Conservation (phyloP, 2,888 invertebrate species). For the Nebria brevicollis region DNA sequence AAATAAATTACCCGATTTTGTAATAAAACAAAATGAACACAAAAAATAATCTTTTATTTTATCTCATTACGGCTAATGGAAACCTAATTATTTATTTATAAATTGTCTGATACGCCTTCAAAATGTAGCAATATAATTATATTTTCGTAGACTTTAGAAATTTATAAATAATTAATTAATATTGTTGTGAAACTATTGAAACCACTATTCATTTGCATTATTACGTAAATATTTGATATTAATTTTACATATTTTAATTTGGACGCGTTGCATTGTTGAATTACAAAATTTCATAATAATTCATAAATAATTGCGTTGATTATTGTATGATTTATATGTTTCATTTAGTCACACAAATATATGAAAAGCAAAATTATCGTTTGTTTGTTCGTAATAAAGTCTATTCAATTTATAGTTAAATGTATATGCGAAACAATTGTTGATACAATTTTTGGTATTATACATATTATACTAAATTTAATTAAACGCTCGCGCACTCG, state of each 20-base stretch:
- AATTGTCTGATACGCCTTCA: background rate
- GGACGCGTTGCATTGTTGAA: background rate
- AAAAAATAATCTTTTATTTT: background rate
- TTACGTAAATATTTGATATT: background rate
- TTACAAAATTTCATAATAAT: background rate
- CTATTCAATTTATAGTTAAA: background rate
- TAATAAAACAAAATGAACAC: background rate
- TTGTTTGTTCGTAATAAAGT: background rate
- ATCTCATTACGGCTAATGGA: background rate
- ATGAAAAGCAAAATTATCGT: background rate
- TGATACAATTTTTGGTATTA: background rate
- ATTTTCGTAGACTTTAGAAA: background rate
- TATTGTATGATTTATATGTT: constrained; percentile 1
- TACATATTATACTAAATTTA: background rate
- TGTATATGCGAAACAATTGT: background rate
- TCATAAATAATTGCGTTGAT: background rate
- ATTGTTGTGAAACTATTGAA: background rate
- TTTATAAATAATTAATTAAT: background rate
- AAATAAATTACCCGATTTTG: background rate
- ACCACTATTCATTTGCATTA: background rate
- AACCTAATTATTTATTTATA: background rate
- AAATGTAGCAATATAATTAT: background rate
- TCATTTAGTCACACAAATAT: background rate
- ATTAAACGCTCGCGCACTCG: background rate
- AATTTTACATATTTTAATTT: background rate